These are phyloP conservation scores for Drosophila emarginata DNA, from an alignment of 2,888 invertebrate genomes.

Conservation along the genomic window DNA sequence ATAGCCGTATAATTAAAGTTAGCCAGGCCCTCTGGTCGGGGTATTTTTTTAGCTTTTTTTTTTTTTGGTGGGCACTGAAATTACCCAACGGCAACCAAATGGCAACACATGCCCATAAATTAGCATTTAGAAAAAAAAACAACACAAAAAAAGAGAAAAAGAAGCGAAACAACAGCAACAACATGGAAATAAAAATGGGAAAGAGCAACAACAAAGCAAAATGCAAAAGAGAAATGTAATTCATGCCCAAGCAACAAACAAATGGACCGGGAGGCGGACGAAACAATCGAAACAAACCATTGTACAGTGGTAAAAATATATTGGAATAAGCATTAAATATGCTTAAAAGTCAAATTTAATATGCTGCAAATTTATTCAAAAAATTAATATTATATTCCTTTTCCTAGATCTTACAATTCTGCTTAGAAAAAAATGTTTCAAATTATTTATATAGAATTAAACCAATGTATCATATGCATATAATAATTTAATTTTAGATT, in stretches of 20 bases:
- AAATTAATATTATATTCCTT: no score
- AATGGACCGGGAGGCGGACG: slow-evolving; percentile 53
- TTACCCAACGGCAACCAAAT: slow-evolving; percentile 77
- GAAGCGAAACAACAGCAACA: slow-evolving; percentile 29
- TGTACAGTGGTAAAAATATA: slow-evolving; percentile 21
- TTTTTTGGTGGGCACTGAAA: slow-evolving; percentile 68
- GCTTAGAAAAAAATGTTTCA: no score
- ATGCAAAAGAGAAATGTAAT: slow-evolving; percentile 77
- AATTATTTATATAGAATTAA: no score
- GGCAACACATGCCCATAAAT: slow-evolving; percentile 78
- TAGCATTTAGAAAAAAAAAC: slow-evolving; percentile 72
- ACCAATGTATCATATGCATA: no score
- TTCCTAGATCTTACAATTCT: no score
- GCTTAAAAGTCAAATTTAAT: not conserved
- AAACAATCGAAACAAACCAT: slow-evolving; percentile 32
- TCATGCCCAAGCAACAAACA: slow-evolving; percentile 64
- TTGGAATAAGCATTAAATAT: not conserved
- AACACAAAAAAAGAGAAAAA: slow-evolving; percentile 45
- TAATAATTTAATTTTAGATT: no score
- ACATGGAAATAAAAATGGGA: slow-evolving; percentile 39
- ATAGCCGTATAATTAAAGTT: not conserved
- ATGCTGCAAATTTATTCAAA: no score
- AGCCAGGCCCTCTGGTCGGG: not conserved
- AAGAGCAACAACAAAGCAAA: slow-evolving; percentile 51
- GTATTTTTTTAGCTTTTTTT: slow-evolving; percentile 23